Evolutionary conservation across 2,888 invertebrate genomes (phyloP), one percentile per base, ranked within the genome.

Genomic region (Emesis furor): DNA sequence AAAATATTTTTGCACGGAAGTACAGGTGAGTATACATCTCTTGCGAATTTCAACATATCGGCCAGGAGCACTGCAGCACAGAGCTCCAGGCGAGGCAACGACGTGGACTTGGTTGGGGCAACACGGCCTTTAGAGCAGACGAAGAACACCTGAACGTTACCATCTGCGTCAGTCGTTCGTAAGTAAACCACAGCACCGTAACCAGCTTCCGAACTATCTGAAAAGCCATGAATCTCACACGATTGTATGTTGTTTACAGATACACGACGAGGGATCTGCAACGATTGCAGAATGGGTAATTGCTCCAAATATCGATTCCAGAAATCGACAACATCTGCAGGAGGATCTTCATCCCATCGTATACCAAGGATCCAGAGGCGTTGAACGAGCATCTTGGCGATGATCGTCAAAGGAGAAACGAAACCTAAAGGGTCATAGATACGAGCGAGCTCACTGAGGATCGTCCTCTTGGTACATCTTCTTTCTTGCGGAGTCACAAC

Each of bases 341-440:
- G 82, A 30, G 78, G 73, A 14, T 62, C 71, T 73, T 83, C 79
- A 73, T 86, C 86, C 86, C 86, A 86, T 37, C 51, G 59, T 24
- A 83, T 55, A 42, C 83, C 85, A 39, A 78, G 30, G 42, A 83
- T 74, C 86, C 83, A 86, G 10, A 83, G 82, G 17, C 76, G 73
- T 68, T 86, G 84, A 42, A 86, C 82, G 4, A 83, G 42, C 35
- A 62, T 73, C 68, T 86, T 86, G 46, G 75, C 80, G 68, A 74
- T 71, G 46, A 80, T 79, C 24, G 80, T 83, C 30, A 85, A 42
- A 2, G 86, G 86, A 8, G 80, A 79, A 37, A 85, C 24, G 68
- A 82, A 83, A n/a, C 86, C 83, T 12, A 84, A 14, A 1, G 86
- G 83, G 46, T 86, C 86, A 39, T 80, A 86, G 10, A 86, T 78